A percentile compares a stretch with the other conserved stretches of the same genome.
These are phyloP conservation scores for Stegastes partitus DNA, from an alignment of 2,113 vertebrate species.

Conservation along the genomic window DNA sequence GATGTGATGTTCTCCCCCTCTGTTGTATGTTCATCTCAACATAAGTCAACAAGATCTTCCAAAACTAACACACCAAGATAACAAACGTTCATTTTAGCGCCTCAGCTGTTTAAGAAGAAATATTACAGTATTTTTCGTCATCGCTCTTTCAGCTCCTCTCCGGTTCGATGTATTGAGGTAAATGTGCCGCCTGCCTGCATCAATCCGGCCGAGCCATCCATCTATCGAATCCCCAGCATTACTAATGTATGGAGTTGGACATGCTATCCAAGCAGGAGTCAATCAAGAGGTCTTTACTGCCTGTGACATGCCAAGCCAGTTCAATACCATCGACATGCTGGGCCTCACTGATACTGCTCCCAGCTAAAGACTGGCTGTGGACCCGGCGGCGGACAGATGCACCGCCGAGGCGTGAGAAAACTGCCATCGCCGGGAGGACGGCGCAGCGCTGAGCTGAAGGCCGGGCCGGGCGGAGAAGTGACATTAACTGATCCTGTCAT, in stretches of 20 bases:
- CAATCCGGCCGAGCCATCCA: constrained; percentile 62
- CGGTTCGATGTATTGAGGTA: constrained; percentile 27
- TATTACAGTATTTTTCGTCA: background rate
- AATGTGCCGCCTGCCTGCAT: constrained; percentile 52
- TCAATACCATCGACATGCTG: constrained; percentile 81
- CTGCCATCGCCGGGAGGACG: constrained; percentile 8
- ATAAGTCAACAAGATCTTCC: constrained; percentile 5
- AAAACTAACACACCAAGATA: too few relatives aligned
- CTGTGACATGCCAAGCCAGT: constrained; percentile 73
- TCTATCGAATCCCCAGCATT: constrained; percentile 73
- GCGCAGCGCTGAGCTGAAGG: constrained; percentile 1
- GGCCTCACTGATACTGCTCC: constrained; percentile 71
- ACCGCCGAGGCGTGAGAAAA: constrained; percentile 20
- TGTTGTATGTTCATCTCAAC: background rate
- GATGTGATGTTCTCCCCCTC: background rate
- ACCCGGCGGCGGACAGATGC: constrained; percentile 40
- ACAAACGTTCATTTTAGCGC: too few relatives aligned
- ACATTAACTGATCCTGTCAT: constrained; percentile 52
- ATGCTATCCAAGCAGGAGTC: constrained; percentile 84
- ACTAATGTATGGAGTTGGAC: constrained; percentile 82
- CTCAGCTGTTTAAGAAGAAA: too few relatives aligned
- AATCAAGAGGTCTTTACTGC: constrained; percentile 82
- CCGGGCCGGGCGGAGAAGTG: constrained; percentile 20
- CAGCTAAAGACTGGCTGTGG: constrained; percentile 65
- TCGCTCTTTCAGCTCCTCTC: constrained; percentile 22